phyloP scores from a whole-genome alignment of 2,113 vertebrate species.

The Python bivittatus region DNA sequence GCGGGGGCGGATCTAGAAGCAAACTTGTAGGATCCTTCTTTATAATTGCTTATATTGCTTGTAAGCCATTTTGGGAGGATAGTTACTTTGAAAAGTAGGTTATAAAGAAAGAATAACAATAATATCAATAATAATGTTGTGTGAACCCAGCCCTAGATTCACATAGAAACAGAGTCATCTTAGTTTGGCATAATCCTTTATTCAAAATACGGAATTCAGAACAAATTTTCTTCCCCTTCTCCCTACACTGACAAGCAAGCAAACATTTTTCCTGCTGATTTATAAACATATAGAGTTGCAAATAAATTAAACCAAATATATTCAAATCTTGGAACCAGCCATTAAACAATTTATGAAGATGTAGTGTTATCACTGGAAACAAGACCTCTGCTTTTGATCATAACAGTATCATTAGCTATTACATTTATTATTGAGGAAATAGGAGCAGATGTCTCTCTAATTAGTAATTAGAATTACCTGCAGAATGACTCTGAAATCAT shows the following conservation, averaged over 20 bases:
- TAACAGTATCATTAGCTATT: not conserved
- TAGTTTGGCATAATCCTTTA: not conserved
- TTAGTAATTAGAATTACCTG: constrained; percentile 40
- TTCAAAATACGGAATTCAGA: not conserved
- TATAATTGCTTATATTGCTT: not conserved
- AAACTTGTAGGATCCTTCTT: not conserved
- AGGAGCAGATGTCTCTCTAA: constrained; percentile 22
- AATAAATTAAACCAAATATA: not conserved
- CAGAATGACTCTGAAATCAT: constrained; percentile 31
- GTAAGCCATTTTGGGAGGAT: no score
- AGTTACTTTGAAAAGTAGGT: not conserved
- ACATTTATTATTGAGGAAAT: constrained; percentile 26
- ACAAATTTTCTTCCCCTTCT: not conserved
- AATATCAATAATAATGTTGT: not conserved
- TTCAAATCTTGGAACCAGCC: not conserved
- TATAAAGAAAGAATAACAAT: not conserved
- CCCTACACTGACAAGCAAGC: not conserved
- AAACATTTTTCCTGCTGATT: not conserved
- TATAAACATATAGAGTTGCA: not conserved
- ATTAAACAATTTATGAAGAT: not conserved
- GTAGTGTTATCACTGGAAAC: constrained; percentile 4
- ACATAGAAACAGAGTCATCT: not conserved
- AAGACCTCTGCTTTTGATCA: not conserved
- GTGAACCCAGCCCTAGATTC: not conserved
- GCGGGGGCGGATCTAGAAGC: no score